Evolutionary conservation across 1,140 invertebrate genomes (phyloP), one percentile per base, ranked within the genome.

Genomic region (Ceratina japonica): DNA sequence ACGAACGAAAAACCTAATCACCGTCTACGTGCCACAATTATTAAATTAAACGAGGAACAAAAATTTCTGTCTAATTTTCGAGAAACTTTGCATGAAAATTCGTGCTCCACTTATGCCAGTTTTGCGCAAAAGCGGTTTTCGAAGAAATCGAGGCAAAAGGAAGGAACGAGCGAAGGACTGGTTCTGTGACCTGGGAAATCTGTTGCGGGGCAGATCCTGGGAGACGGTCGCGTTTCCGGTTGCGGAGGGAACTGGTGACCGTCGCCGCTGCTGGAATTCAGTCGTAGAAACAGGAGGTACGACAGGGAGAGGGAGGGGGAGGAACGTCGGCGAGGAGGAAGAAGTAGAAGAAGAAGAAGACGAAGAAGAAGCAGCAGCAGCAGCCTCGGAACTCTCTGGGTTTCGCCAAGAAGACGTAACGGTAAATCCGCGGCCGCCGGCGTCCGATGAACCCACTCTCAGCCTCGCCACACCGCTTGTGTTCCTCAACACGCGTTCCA

Each of bases 401-500:
- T 90, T 91, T 90, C 89, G 90, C 90, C 90, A 91, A 90, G 90
- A 91, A 91, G 89, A 91, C 83, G 86, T 91, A 92, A 92, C 91
- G 91, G 91, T 92, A 92, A 91, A 92, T 91, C 89, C 88, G 90
- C 91, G 91, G 91, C 91, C 91, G 91, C 89, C 83, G 89, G 91
- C 89, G 90, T 92, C 90, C 90, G 91, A 91, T 92, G 90, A 92
- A 91, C 90, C 89, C 90, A 91, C 91, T 91, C 90, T 90, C 88
- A 87, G 86, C 85, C 81, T 87, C 86, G 71, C 5, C 64, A 16
- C 82, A 79, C 74, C 56, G 83, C 81, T 37, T 69, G 82, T 83
- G 56, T 72, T 56, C 54, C 54, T 56, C 79, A 71, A 71, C 66
- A 59, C 66, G 59, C 73, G 66, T 76, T 59, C 65, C 70, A 37